phyloP scores from a whole-genome alignment of 2,888 invertebrate genomes.

The Aromia moschata region DNA sequence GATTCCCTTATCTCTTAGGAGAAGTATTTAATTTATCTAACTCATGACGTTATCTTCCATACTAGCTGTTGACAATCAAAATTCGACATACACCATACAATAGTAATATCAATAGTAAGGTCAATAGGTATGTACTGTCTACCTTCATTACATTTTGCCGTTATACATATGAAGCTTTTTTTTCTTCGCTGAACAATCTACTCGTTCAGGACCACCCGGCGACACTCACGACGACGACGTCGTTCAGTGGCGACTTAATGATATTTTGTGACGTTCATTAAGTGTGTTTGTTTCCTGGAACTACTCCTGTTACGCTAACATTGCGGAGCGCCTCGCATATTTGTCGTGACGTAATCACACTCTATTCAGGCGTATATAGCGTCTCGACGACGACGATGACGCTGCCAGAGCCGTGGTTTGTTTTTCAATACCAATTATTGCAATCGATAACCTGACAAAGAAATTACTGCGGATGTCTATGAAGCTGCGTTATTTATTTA shows the following conservation, averaged over 20 bases:
- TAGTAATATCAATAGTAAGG: too few relatives aligned
- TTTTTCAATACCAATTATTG: conserved; percentile 23
- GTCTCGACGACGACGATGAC: conserved; percentile 11
- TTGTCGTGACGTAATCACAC: conserved; percentile 33
- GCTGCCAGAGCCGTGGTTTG: conserved; percentile 10
- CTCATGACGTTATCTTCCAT: too few relatives aligned
- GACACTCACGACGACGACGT: background rate
- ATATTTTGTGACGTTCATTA: conserved; percentile 61
- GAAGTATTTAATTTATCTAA: too few relatives aligned
- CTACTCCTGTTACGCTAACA: conserved; percentile 45
- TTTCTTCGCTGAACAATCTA: too few relatives aligned
- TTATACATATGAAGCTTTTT: too few relatives aligned
- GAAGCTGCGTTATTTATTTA: too few relatives aligned
- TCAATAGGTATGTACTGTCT: too few relatives aligned
- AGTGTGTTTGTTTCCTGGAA: conserved; percentile 58
- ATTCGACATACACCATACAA: too few relatives aligned
- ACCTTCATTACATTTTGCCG: too few relatives aligned
- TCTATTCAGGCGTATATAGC: conserved; percentile 32
- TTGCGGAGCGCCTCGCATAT: conserved; percentile 22
- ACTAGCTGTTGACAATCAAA: too few relatives aligned
- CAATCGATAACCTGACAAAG: conserved; percentile 13
- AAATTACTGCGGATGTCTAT: conserved; percentile 11
- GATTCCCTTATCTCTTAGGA: too few relatives aligned
- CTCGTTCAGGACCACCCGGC: too few relatives aligned
- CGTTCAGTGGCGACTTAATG: conserved; percentile 54